These are phyloP conservation scores for Periparus ater DNA, from an alignment of 2,797 vertebrate genomes.

Conservation along the genomic window DNA sequence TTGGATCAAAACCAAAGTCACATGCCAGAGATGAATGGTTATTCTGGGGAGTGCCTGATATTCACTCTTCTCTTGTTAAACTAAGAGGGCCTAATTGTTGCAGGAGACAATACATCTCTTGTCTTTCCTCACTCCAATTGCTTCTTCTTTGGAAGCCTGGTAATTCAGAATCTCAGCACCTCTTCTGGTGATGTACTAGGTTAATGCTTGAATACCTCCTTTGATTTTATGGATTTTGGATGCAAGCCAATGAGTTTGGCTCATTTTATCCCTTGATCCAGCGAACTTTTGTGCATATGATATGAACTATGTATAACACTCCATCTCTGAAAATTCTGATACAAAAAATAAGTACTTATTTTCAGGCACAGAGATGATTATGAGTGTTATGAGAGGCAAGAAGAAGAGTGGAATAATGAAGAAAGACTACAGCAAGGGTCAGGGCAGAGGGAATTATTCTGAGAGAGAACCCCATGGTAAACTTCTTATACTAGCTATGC, in stretches of 20 bases:
- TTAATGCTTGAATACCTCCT: background rate
- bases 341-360: background rate
- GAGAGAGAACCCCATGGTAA: background rate
- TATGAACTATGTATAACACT: background rate
- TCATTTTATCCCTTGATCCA: background rate
- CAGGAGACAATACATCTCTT: background rate
- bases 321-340: background rate
- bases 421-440: background rate
- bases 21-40: background rate
- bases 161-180: background rate
- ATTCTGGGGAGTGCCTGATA: background rate
- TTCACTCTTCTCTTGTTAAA: background rate
- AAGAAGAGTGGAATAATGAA: background rate
- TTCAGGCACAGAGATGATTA: background rate
- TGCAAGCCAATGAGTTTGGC: background rate
- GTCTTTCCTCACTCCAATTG: background rate
- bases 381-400: background rate
- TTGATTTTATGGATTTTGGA: background rate
- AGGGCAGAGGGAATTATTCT: background rate
- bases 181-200: background rate
- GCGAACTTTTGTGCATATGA: background rate
- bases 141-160: background rate
- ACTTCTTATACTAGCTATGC: background rate
- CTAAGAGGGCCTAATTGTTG: background rate
- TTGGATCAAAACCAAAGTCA: background rate